Percentiles rank a stretch among this genome's conserved stretches.
Conservation (phyloP, 35 echinoderm and acorn worm species). For the Holothuria glaberrima region DNA sequence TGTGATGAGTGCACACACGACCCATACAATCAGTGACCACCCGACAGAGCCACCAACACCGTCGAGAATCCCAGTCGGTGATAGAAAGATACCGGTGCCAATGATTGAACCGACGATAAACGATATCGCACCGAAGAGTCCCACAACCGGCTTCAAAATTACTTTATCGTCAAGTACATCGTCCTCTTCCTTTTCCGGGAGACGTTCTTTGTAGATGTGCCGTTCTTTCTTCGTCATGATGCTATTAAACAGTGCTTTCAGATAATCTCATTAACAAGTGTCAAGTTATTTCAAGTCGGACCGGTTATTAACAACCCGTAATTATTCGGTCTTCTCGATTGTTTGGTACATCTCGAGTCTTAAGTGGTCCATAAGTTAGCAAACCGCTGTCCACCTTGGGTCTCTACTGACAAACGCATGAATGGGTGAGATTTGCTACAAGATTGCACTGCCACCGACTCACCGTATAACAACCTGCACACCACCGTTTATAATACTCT, state of each 20-base stretch:
- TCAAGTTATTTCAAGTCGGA: no score
- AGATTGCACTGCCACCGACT: no score
- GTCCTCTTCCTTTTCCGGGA: neutral
- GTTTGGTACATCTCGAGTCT: no score
- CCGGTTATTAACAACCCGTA: no score
- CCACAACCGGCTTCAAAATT: conserved; percentile 33
- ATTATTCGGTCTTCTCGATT: no score
- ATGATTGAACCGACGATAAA: conserved; percentile 70
- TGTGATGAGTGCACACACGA: conserved; percentile 61
- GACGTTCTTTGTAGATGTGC: conserved; percentile 1
- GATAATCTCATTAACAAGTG: no score
- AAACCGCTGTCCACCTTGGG: no score
- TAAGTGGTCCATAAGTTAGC: no score
- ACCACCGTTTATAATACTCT: no score
- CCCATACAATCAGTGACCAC: conserved; percentile 74
- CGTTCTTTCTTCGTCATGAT: neutral
- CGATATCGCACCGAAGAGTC: conserved; percentile 6
- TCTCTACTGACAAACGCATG: no score
- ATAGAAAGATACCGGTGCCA: conserved; percentile 86
- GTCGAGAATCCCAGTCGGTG: conserved; percentile 70
- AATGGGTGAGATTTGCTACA: no score
- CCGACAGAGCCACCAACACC: conserved; percentile 73
- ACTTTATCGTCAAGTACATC: conserved; percentile 35
- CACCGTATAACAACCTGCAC: no score
- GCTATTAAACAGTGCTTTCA: neutral